These are phyloP conservation scores for Ypsolopha scabrella DNA, from an alignment of 2,888 invertebrate species.

Conservation along the genomic window DNA sequence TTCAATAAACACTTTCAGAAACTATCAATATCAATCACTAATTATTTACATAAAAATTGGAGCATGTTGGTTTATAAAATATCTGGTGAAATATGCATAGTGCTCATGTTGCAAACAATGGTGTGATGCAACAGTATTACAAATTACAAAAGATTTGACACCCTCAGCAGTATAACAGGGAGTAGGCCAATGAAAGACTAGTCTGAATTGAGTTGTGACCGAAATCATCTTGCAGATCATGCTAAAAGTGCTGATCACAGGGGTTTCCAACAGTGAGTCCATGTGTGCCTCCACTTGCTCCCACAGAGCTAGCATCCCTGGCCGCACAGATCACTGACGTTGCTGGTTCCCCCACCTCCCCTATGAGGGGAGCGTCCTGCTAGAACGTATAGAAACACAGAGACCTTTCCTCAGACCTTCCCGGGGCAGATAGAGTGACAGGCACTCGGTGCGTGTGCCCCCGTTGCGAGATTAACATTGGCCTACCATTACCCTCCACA, in stretches of 20 bases:
- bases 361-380: constrained; percentile 75
- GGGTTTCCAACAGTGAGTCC: constrained; percentile 75
- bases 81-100: too few relatives aligned
- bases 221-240: constrained; percentile 77
- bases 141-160: constrained; percentile 10
- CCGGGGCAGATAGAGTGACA: constrained; percentile 73
- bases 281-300: constrained; percentile 56
- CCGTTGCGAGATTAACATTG: constrained; percentile 83
- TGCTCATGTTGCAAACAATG: background rate
- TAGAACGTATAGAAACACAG: constrained; percentile 71
- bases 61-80: too few relatives aligned
- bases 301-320: constrained; percentile 61
- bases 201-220: constrained; percentile 88
- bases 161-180: constrained; percentile 53
- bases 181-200: constrained; percentile 79
- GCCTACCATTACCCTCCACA: constrained; percentile 59
- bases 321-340: constrained; percentile 60
- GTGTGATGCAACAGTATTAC: background rate
- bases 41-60: too few relatives aligned
- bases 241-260: constrained; percentile 80
- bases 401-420: constrained; percentile 85
- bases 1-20: too few relatives aligned
- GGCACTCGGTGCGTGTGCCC: constrained; percentile 76
- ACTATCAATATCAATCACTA: too few relatives aligned
- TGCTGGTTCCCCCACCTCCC: constrained; percentile 82